These are phyloP conservation scores for Thomomys bottae DNA, from an alignment of 2,113 vertebrate species.

Conservation along the genomic window DNA sequence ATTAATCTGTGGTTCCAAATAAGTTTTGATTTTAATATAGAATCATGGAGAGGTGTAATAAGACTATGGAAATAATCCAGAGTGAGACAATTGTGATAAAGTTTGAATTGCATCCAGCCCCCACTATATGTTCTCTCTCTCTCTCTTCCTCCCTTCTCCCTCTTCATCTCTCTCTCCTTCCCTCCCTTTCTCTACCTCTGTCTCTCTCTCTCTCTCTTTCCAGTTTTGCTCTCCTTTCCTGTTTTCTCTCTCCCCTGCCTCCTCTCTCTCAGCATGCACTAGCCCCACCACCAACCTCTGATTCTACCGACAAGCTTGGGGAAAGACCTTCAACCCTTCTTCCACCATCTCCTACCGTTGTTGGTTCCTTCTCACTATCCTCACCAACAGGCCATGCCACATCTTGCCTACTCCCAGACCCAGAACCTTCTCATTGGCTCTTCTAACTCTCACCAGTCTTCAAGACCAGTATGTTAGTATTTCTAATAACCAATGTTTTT, in stretches of 20 bases:
- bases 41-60: neutral
- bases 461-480: neutral
- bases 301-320: constrained; percentile 11
- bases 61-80: constrained; percentile 41
- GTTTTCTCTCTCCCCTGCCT: no score
- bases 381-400: neutral
- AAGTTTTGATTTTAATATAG: constrained; percentile 31
- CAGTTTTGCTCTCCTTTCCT: no score
- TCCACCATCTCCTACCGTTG: neutral
- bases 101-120: neutral
- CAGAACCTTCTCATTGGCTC: neutral
- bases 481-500: neutral
- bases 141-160: no score
- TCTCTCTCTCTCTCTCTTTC: no score
- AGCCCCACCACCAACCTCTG: neutral
- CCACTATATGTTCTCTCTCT: no score
- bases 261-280: neutral
- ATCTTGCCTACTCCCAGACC: neutral
- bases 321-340: neutral
- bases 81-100: neutral
- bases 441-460: neutral
- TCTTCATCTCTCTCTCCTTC: no score
- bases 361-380: neutral
- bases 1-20: constrained; percentile 34
- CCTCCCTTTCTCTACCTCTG: no score